Evolutionary conservation across 2,888 invertebrate genomes (phyloP).

Genomic region (Polymixis flavicincta): DNA sequence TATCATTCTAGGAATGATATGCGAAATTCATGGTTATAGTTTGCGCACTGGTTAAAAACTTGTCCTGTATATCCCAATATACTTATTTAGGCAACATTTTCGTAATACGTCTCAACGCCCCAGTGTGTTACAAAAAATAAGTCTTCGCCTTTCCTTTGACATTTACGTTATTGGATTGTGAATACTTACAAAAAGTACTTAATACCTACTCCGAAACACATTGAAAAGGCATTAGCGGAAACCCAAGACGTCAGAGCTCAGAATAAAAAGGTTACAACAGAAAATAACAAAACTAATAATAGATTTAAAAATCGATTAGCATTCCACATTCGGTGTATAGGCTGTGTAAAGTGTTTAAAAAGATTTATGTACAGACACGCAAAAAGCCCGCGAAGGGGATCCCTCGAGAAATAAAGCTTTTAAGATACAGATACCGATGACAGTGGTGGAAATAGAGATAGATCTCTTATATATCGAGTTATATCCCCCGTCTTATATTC

Average conservation of each 20-base stretch:
- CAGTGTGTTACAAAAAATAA: slow-evolving; percentile 15
- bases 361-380: slow-evolving; percentile 10
- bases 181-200: slow-evolving; percentile 5
- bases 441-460: slow-evolving; percentile 18
- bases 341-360: slow-evolving; percentile 24
- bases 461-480: slow-evolving; percentile 10
- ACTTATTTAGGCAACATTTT: slow-evolving; percentile 14
- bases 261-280: slow-evolving; percentile 21
- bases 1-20: too few species aligned
- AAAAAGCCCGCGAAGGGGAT: neutral
- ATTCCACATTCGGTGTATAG: neutral
- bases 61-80: neutral
- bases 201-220: neutral
- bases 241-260: neutral
- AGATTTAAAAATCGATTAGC: slow-evolving; percentile 26
- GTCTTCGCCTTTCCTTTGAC: slow-evolving; percentile 32
- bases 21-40: too few species aligned
- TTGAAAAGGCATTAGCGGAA: slow-evolving; percentile 38
- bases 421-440: slow-evolving; percentile 25
- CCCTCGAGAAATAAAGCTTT: slow-evolving; percentile 44
- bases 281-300: slow-evolving; percentile 8
- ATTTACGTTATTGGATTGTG: slow-evolving; percentile 32
- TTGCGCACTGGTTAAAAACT: too few species aligned
- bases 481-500: slow-evolving; percentile 5
- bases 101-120: slow-evolving; percentile 13